Conservation (phyloP, 2,113 vertebrate species). For the Fregata magnificens region DNA sequence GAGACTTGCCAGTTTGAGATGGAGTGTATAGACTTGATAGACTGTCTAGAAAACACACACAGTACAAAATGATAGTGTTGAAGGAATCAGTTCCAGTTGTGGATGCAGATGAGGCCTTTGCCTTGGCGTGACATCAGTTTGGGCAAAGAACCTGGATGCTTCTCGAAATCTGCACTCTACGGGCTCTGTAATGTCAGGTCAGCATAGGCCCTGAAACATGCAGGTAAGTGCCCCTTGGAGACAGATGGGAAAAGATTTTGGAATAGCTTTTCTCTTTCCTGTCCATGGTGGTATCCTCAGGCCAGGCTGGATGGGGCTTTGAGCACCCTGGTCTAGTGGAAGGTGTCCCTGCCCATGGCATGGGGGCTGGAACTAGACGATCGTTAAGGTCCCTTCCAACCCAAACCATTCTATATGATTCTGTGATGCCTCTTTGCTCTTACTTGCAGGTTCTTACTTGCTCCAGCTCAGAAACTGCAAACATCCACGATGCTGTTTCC, state of each 20-base stretch:
- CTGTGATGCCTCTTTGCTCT: background rate
- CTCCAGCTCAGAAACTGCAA: background rate
- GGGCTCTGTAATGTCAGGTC: background rate
- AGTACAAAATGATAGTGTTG: background rate
- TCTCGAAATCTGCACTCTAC: background rate
- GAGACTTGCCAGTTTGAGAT: background rate
- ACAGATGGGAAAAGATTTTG: background rate
- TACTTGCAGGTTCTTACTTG: background rate
- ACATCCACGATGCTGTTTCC: background rate
- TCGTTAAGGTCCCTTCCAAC: too few species aligned
- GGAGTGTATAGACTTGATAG: background rate
- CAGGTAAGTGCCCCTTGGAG: background rate
- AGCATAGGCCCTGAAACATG: background rate
- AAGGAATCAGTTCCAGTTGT: background rate
- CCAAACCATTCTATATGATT: too few species aligned
- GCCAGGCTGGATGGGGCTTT: too few species aligned
- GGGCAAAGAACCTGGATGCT: background rate
- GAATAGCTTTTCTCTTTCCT: background rate
- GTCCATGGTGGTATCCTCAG: background rate
- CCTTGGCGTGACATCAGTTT: background rate
- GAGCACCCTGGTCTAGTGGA: too few species aligned
- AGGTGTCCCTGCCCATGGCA: too few species aligned
- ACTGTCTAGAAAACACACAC: background rate
- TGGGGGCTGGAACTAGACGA: too few species aligned
- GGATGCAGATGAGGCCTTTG: background rate